Evolutionary conservation across 2,113 vertebrate species (phyloP), one percentile per base, ranked within the genome.

Genomic region (Tetrax tetrax): DNA sequence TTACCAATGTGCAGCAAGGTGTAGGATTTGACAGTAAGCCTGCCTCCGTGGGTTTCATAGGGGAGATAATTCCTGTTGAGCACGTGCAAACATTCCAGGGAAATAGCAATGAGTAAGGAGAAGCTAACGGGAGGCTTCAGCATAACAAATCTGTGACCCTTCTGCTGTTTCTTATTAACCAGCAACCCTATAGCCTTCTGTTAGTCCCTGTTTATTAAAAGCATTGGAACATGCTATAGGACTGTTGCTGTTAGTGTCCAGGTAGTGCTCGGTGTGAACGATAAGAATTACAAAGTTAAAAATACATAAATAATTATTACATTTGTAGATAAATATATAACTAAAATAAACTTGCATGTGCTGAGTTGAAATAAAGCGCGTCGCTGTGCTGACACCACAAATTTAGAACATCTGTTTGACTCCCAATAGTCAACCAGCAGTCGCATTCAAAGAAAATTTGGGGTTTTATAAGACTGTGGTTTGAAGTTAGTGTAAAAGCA

Each of bases 1-100:
- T 87, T 61, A 35, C 64, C 81, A 85, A 54, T 72, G 66, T 84
- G 61, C 59, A 87, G 70, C 57, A 43, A 92, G 59, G 89, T 89
- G 89, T 82, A 70, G 74, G 91, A 95, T 96, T 92, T 95, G 83
- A 83, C 72, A 28, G 70, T 23, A 68, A 56, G 38, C 57, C 7
- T 56, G 6, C 20, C 54, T 83, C 25, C 33, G 5, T 69, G 83
- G n/a, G 70, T 79, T 78, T 95, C 75, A 56, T 0, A 25, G 75
- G n/a, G 54, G n/a, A 80, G 77, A 94, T 83, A 89, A 93, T 89
- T 87, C 10, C 70, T 76, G 50, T 91, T 24, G 10, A 80, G 66
- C 63, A 70, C 3, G 0, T 63, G 69, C 83, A 75, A 69, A 83
- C 86, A 94, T 95, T 94, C 95, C 91, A 76, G 48, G 33, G 54